Conservation (phyloP, 2,888 invertebrate genomes). For the Mycogona germanica region DNA sequence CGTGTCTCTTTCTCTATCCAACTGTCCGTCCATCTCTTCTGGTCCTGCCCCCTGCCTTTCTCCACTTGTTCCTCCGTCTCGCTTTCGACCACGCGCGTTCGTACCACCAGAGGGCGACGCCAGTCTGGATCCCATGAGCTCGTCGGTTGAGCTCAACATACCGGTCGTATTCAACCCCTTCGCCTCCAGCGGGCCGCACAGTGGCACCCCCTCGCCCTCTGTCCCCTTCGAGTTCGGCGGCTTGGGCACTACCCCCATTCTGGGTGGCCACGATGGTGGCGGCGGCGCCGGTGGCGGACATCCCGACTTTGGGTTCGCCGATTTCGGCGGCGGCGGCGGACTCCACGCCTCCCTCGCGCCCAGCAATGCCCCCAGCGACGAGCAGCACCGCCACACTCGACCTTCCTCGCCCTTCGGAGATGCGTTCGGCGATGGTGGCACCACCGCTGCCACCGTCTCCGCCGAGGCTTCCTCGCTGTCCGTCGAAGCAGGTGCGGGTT, state of each 20-base stretch:
- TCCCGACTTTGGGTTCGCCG: constrained; percentile 6
- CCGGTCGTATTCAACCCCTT: constrained; percentile 24
- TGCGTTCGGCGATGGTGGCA: constrained; percentile 4
- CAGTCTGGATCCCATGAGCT: no score
- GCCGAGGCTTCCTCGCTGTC: not conserved
- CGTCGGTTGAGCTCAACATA: constrained; percentile 21
- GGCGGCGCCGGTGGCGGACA: constrained; percentile 21
- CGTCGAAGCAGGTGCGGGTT: no score
- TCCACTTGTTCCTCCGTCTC: not conserved
- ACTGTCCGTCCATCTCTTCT: no score
- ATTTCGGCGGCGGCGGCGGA: constrained; percentile 16
- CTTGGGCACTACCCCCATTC: constrained; percentile 27
- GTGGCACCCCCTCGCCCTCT: constrained; percentile 25
- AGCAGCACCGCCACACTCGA: not conserved
- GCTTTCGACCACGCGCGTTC: not conserved
- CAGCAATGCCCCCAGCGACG: not conserved
- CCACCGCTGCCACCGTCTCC: not conserved
- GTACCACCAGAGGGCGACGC: constrained; percentile 15
- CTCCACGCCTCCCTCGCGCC: not conserved
- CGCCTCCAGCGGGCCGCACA: constrained; percentile 19
- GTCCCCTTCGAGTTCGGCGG: constrained; percentile 25
- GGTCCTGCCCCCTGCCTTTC: not conserved
- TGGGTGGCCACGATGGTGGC: constrained; percentile 23
- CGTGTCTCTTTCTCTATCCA: no score
- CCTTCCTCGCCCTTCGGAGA: not conserved